Evolutionary conservation across 2,113 vertebrate genomes (phyloP).

Genomic region (Argyrosomus japonicus): DNA sequence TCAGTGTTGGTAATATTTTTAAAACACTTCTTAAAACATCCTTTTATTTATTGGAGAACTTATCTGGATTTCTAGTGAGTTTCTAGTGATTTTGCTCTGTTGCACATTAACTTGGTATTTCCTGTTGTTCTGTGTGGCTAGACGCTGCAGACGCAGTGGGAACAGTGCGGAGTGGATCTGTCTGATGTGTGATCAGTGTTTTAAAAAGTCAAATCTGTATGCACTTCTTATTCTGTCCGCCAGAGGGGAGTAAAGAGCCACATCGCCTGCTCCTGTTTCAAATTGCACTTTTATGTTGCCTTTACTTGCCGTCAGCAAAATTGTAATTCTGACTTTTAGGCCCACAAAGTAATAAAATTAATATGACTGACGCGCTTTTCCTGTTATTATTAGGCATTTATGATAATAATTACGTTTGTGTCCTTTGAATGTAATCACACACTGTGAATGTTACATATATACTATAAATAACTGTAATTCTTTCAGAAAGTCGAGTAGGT

Average conservation of each 20-base stretch:
- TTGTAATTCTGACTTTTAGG: accelerated
- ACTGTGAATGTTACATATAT: too few relatives aligned
- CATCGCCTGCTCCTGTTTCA: not conserved
- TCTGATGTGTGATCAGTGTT: not conserved
- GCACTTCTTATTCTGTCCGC: not conserved
- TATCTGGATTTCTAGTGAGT: too few relatives aligned
- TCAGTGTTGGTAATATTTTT: not conserved
- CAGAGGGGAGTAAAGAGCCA: not conserved
- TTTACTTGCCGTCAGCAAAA: not conserved
- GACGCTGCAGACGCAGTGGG: too few relatives aligned
- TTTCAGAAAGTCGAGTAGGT: not conserved
- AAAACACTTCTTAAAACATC: too few relatives aligned
- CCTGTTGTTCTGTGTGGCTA: not conserved
- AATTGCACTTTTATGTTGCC: not conserved
- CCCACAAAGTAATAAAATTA: too few relatives aligned
- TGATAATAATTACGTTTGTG: not conserved
- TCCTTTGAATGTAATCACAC: not conserved
- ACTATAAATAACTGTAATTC: not conserved
- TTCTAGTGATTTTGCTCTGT: too few relatives aligned
- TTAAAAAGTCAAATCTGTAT: not conserved
- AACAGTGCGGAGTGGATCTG: not conserved
- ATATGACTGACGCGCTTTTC: too few relatives aligned
- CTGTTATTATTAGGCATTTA: too few relatives aligned
- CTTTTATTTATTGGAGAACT: too few relatives aligned
- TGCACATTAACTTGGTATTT: too few relatives aligned